Base-by-base conservation (phyloP, 2,888 invertebrate genomes). In the Pycnomerus fuliginosus region DNA sequence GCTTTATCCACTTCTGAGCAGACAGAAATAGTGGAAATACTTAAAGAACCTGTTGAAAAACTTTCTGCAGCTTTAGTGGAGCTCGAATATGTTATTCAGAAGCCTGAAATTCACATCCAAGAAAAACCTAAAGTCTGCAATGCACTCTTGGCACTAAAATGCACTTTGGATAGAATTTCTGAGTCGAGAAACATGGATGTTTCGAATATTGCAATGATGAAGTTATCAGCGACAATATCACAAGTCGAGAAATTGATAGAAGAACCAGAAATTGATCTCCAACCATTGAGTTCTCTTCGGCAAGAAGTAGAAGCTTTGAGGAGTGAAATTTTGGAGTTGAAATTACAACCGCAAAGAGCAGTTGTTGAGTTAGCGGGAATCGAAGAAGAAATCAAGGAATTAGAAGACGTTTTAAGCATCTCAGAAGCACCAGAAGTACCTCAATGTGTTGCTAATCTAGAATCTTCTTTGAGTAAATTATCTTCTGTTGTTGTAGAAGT, bases 401-500 rank as follows among this genome's bases (percentile, higher is more conserved):
- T n/a, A n/a, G n/a, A n/a, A 7, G 1, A 16, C 13, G 14, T 28
- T 25, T 13, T 43, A n/a, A 20, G 16, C 13, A 13, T 12, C 11
- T 28, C 37, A 17, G 24, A 29, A 36, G 11, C 35, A 13, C 25
- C 59, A 30, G 44, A 43, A 25, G 50, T 49, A 37, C 56, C 58
- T n/a, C 27, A n/a, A n/a, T n/a, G n/a, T n/a, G n/a, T n/a, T n/a
- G n/a, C n/a, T n/a, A n/a, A n/a, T n/a, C n/a, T n/a, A n/a, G n/a
- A n/a, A n/a, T n/a, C n/a, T n/a, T n/a, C n/a, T n/a, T n/a, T 64
- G 23, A 31, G 60, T 28, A 40, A 48, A 34, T 23, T 54, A 1
- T 40, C 38, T 2, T 31, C 40, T n/a, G 28, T 52, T 28, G 25
- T 54, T 41, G 28, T 47, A 10, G 34, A 51, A 36, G 31, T 22